Evolutionary conservation across 1,140 invertebrate genomes (phyloP), one percentile per base, ranked within the genome.

Genomic region (Periplaneta americana): DNA sequence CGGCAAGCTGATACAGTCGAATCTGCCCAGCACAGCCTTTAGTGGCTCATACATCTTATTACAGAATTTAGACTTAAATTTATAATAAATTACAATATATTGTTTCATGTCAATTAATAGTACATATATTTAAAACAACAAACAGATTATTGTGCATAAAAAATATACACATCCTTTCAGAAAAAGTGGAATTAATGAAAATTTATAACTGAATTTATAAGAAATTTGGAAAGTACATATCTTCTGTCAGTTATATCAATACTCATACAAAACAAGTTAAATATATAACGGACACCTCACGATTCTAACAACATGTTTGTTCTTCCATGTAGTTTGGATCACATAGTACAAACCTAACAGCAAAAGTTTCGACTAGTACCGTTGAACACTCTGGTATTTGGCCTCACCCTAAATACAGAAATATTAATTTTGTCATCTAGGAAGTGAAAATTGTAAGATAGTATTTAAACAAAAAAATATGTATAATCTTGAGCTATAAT

Each of bases 361-460:
- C 77, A 37, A 78, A 78, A 37, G 77, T 78, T 78, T 78, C 77
- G 77, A 78, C 77, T 78, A 78, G 77, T 78, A 78, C 77, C 77
- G 77, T 78, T 78, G 77, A 78, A 78, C 77, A 78, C 77, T 78
- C 77, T 78, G 77, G 77, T 78, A 78, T 78, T 78, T 78, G 77
- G 77, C 77, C 77, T 78, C 39, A 37, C 32, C 77, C 77, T 78
- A 78, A 33, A 32, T 78, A 78, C 77, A 78, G 77, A 78, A 78
- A 78, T 78, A 78, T 36, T 78, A 78, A 78, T 37, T 37, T 37
- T 78, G 77, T 78, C 39, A 78, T 36, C 77, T 78, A 78, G 77
- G 39, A 78, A 78, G 77, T 78, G 35, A 78, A 78, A 48, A 37
- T 37, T 31, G 35, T 78, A 28, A 48, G n/a, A 78, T 31, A 37